Percentiles rank a stretch among this genome's conserved stretches.
phyloP scores from a whole-genome alignment of 2,113 vertebrate genomes.

The Thunnus maccoyii region DNA sequence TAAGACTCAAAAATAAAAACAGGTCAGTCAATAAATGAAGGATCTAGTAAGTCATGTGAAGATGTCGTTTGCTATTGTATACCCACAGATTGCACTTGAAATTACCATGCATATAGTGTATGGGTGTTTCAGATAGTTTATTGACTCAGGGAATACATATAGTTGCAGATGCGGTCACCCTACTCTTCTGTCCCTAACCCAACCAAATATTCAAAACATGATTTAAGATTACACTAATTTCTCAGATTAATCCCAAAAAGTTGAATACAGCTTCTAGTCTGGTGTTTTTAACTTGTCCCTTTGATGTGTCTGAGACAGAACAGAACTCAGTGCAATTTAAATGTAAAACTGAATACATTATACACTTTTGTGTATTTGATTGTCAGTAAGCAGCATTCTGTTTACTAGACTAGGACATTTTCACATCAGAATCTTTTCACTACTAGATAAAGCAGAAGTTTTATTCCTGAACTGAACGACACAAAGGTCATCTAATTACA shows the following conservation, averaged over 20 bases:
- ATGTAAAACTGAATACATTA: too few relatives aligned
- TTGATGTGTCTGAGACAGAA: too few relatives aligned
- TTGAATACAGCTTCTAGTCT: background rate
- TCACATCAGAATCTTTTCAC: background rate
- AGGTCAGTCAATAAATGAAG: background rate
- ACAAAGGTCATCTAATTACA: background rate
- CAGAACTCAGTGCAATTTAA: too few relatives aligned
- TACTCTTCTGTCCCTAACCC: too few relatives aligned
- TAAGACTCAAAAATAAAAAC: slow-evolving; percentile 58
- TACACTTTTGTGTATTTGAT: too few relatives aligned
- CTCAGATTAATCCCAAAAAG: background rate
- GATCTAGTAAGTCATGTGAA: background rate
- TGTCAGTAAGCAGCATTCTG: too few relatives aligned
- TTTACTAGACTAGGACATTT: background rate
- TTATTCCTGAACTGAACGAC: background rate
- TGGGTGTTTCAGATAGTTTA: background rate
- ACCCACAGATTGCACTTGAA: background rate
- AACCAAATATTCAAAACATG: too few relatives aligned
- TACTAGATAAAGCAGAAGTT: background rate
- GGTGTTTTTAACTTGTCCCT: background rate
- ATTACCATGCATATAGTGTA: background rate
- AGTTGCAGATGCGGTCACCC: background rate
- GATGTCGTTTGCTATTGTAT: background rate
- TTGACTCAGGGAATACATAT: background rate
- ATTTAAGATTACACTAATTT: too few relatives aligned